These are phyloP conservation scores for Oryctes rhinoceros DNA, from an alignment of 1,140 invertebrate species.

Conservation along the genomic window DNA sequence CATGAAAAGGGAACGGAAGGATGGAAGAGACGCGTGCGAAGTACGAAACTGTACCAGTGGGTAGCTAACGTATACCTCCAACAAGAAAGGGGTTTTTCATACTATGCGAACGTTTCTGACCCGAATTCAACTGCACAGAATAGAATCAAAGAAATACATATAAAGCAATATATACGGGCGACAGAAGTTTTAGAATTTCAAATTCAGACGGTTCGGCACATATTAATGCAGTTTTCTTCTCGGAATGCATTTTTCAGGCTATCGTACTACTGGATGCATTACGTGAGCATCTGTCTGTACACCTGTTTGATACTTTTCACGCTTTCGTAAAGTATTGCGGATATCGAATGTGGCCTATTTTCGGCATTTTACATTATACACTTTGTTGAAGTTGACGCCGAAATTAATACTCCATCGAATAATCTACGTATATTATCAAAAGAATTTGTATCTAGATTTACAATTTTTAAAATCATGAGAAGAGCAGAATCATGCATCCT, in stretches of 20 bases:
- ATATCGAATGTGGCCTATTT: neutral
- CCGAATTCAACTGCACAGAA: neutral
- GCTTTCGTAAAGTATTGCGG: neutral
- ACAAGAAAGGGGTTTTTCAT: neutral
- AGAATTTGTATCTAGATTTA: neutral
- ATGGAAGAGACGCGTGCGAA: neutral
- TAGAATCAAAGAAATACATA: conserved; percentile 1
- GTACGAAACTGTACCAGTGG: neutral
- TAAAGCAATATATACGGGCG: neutral
- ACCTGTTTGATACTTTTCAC: neutral
- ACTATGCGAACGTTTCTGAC: neutral
- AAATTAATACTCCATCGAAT: too few species aligned
- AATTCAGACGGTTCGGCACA: neutral
- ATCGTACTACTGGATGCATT: neutral
- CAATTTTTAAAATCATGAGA: too few species aligned
- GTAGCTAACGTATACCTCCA: neutral
- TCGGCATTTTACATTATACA: neutral
- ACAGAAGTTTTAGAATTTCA: neutral
- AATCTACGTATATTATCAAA: neutral
- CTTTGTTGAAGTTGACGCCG: neutral
- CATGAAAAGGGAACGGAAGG: neutral
- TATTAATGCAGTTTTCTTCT: conserved; percentile 8
- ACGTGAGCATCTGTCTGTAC: neutral
- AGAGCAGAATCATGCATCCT: too few species aligned
- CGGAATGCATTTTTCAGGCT: neutral